Evolutionary conservation across 2,797 vertebrate genomes (phyloP), one percentile per base, ranked within the genome.

Genomic region (Gadopsis bispinosus): DNA sequence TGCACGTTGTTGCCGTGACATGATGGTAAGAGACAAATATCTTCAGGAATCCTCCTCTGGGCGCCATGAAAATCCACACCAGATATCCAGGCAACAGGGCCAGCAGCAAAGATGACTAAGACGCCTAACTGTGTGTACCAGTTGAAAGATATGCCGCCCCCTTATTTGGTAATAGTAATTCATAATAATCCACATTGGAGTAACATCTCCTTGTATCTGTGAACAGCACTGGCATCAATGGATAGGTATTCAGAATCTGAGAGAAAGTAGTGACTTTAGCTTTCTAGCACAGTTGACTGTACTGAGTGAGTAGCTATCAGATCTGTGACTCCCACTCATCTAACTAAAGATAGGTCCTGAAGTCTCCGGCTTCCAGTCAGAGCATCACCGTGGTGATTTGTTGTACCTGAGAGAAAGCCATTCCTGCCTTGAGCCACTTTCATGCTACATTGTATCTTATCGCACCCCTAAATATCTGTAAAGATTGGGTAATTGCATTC

Each of bases 371-470:
- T 81, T 69, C 59, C 43, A 54, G 55, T 71, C 7, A 1, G 22
- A 76, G 68, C 41, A 60, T 19, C 48, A 4, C 53, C 74, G 54
- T 71, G 74, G 81, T 61, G 79, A 80, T 84, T 84, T 47, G n/a
- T 63, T 59, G 69, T 77, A 80, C 67, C 69, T 73, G 29, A 66
- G 47, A 73, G 64, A 77, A 79, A 80, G 47, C 10, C 19, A 61
- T 69, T 69, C 37, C 60, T 66, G 39, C 67, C 85, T 48, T 55
- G 75, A 88, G 74, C 84, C 85, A 85, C 85, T 87, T 92, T 93
- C 85, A 91, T 90, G 87, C 85, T 67, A 73, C 63, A 83, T 77
- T 82, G 74, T 90, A 73, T 79, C 79, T 83, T 17, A 81, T 88
- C 79, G 73, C 71, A 76, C 17, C 71, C 63, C 72, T 86, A 87